Evolutionary conservation across 2,113 vertebrate genomes (phyloP).

Genomic region (Capreolus pygargus): DNA sequence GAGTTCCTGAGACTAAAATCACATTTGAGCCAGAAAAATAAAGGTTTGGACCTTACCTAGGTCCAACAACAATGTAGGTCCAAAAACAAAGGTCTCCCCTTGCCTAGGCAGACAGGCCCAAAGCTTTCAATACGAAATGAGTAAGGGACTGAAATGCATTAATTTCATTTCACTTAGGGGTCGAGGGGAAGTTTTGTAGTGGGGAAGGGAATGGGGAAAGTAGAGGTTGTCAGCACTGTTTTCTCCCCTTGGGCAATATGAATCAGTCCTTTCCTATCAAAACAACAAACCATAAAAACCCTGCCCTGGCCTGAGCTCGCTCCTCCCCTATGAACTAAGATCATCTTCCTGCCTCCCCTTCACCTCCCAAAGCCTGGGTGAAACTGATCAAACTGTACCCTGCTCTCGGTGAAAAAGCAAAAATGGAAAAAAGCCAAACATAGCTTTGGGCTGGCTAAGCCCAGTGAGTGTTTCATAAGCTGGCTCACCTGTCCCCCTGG

Average conservation of each 20-base stretch:
- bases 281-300: background rate
- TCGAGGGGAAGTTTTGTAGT: background rate
- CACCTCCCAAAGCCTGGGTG: background rate
- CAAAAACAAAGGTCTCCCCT: background rate
- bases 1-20: background rate
- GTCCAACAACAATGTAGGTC: background rate
- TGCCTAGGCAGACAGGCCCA: background rate
- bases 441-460: background rate
- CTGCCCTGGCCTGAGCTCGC: background rate
- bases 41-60: background rate
- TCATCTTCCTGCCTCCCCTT: background rate
- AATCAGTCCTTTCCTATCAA: background rate
- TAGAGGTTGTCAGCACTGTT: background rate
- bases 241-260: background rate
- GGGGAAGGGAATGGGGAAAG: background rate
- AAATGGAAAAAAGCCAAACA: background rate
- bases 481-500: background rate
- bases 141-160: background rate
- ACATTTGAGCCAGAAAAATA: background rate
- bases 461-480: background rate
- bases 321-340: background rate
- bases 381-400: background rate
- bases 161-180: background rate
- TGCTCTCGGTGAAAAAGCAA: background rate
- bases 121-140: background rate